Conservation (phyloP, 2,113 vertebrate species). For the Castor canadensis region DNA sequence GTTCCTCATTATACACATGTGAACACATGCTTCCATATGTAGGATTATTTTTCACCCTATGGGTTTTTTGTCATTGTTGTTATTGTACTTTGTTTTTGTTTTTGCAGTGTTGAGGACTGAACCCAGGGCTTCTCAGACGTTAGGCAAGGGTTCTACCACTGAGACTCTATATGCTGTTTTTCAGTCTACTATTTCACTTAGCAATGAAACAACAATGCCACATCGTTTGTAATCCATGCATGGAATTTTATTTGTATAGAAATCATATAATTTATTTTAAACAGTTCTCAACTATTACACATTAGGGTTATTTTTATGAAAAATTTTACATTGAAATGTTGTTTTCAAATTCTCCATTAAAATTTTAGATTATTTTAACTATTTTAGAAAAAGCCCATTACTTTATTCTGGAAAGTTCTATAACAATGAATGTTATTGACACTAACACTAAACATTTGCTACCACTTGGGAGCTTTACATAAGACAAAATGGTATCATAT, state of each 20-base stretch:
- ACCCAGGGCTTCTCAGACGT: neutral
- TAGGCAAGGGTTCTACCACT: neutral
- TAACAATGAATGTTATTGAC: neutral
- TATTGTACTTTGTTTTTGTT: too few species aligned
- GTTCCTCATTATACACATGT: neutral
- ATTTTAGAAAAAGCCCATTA: neutral
- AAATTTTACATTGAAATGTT: neutral
- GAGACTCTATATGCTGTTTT: neutral
- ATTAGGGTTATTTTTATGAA: neutral
- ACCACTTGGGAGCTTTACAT: neutral
- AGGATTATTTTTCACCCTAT: neutral
- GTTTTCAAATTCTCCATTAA: neutral
- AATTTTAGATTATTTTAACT: neutral
- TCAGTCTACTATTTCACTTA: neutral
- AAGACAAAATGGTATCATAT: neutral
- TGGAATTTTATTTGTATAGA: neutral
- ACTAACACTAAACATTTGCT: neutral
- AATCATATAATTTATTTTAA: neutral
- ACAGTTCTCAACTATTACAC: neutral
- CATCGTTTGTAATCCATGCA: neutral
- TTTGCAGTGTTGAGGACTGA: too few species aligned
- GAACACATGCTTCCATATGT: neutral
- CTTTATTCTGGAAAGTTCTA: neutral
- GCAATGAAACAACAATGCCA: neutral
- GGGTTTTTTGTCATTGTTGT: too few species aligned